Evolutionary conservation across 1,140 invertebrate species (phyloP), one percentile per base, ranked within the genome.

Genomic region (Asobara japonica): DNA sequence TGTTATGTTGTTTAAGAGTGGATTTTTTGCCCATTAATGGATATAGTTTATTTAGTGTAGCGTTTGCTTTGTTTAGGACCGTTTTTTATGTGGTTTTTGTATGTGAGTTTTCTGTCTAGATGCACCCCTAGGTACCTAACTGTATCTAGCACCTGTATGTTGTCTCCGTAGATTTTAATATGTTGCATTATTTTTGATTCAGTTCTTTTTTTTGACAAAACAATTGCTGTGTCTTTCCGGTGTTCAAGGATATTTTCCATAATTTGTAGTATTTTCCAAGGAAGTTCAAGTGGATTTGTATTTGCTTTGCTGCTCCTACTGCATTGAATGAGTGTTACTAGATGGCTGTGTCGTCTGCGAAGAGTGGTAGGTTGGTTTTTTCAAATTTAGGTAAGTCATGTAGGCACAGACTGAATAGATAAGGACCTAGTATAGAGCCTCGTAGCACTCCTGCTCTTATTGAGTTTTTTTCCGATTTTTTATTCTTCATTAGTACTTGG

Each of bases 201-300:
- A 36, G 2, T 56, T n/a, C n/a, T 69, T 27, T 75, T 65, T n/a
- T 67, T 16, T 2, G 31, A 65, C 36, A 73, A 78, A 0, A 72
- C 51, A 10, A 78, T 60, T 33, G 68, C n/a, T 71, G 75, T 16
- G 73, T 77, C 65, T 77, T 75, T 2, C 16, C 65, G 29, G 62
- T 66, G 20, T 78, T 78, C n/a, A 78, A 69, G 72, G 74, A 73
- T 6, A 78, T 77, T 77, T 77, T 77, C 75, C 77, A 78, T 38
- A 69, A 70, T 3, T 66, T 16, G 29, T 65, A 77, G 16, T 64
- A 73, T 3, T 71, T 25, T 51, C 29, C 27, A 10, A 77, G 18
- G 11, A 30, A 20, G 10, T 75, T 27, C 11, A 76, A 4, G 16
- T 69, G 65, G 10, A 68, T 65, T 72, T 76, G 71, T 16, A 74